Evolutionary conservation across 2,113 vertebrate genomes (phyloP).

Genomic region (Pterocles gutturalis): DNA sequence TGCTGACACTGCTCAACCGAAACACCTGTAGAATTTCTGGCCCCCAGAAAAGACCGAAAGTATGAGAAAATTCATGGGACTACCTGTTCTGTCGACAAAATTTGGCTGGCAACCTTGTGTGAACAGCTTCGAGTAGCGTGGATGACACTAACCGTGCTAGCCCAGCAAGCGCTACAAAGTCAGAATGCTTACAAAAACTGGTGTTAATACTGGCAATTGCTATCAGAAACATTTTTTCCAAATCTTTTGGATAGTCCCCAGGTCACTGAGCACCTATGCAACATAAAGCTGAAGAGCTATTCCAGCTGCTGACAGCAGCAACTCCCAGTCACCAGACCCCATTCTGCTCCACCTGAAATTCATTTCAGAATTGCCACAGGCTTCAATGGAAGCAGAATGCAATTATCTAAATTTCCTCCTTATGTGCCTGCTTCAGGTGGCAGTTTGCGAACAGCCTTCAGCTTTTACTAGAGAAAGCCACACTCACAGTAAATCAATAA

Average conservation of each 20-base stretch:
- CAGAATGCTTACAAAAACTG: background rate
- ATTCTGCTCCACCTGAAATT: background rate
- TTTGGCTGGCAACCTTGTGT: background rate
- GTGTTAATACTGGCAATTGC: background rate
- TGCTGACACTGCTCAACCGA: background rate
- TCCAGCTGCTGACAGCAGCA: background rate
- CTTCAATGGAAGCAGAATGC: background rate
- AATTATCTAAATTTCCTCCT: background rate
- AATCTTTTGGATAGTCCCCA: background rate
- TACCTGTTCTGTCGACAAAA: background rate
- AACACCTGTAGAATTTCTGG: background rate
- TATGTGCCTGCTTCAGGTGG: constrained; percentile 6
- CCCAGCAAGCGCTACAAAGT: background rate
- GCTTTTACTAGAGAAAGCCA: constrained; percentile 4
- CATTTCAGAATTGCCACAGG: background rate
- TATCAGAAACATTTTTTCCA: background rate
- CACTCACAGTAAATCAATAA: background rate
- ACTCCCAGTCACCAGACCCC: background rate
- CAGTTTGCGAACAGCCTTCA: constrained; percentile 18
- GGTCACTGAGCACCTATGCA: background rate
- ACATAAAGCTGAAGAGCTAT: background rate
- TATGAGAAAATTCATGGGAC: background rate
- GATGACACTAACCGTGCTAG: background rate
- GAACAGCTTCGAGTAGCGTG: background rate
- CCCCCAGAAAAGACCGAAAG: background rate